Evolutionary conservation across 2,888 invertebrate species (phyloP), one percentile per base, ranked within the genome.

Genomic region (Limnephilus marmoratus): DNA sequence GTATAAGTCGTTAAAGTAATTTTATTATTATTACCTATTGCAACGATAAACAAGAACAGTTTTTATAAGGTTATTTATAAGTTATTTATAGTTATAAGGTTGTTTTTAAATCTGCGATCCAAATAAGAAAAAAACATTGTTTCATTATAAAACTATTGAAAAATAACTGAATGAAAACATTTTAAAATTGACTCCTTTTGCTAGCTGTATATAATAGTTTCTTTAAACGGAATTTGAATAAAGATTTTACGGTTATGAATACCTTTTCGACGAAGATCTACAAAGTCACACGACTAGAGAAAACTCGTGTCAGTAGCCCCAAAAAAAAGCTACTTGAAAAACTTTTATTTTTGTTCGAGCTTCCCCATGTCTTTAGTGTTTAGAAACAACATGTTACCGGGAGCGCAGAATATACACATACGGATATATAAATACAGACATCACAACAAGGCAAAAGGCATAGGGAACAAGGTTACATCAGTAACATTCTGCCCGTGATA

Each of bases 401-500:
- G 18, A 53, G 53, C 5, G 53, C 68, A 68, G 68, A 68, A 68
- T 68, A n/a, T 68, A n/a, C 5, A n/a, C n/a, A n/a, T 2, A 9
- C 24, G 24, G 24, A 24, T 24, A n/a, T 68, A 68, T 49, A 49
- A 49, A 53, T 68, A 68, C 68, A 68, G 68, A 9, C 68, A 68
- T 68, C 68, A 68, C 68, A 68, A 68, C 68, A 68, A 68, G 68
- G 68, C 68, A 68, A 7, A 68, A 53, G 18, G 53, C 7, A 53
- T 4, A 53, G 82, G 31, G 82, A 82, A 31, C 82, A 31, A 34
- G 18, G 82, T n/a, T 9, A 68, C n/a, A 68, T 24, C 68, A 11
- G 82, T 82, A 82, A 82, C 82, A 82, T 34, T 82, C 15, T 34
- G 29, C 34, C 82, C 31, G 82, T 82, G 82, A 82, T 82, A 15